Evolutionary conservation across 2,888 invertebrate genomes (phyloP), one percentile per base, ranked within the genome.

Genomic region (Coelopa pilipes): DNA sequence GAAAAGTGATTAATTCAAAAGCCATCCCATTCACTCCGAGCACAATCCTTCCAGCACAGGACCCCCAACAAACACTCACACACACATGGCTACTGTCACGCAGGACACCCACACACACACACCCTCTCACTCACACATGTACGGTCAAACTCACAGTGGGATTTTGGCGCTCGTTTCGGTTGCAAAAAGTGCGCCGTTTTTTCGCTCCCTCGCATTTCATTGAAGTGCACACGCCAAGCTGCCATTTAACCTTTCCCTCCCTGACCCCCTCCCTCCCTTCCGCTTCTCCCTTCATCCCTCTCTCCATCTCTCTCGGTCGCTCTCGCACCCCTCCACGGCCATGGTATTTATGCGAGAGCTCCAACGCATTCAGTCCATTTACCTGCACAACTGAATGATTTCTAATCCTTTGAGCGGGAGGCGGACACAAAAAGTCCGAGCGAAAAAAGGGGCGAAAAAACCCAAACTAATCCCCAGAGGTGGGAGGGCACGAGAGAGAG

Each of bases 311-410:
- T n/a, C n/a, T n/a, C n/a, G n/a, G n/a, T n/a, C n/a, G n/a, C n/a
- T n/a, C n/a, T n/a, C n/a, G n/a, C n/a, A n/a, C n/a, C n/a, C n/a
- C n/a, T 34, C 34, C 34, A 15, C 19, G 68, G 47, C 69, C 45
- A 45, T 45, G 49, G 72, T 17, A 70, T 55, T 49, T 62, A 49
- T 62, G 17, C 66, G 67, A 55, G 50, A 50, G 67, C 55, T 60
- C 17, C 63, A 81, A 82, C 81, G 79, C 82, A 82, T 82, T 80
- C 85, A 84, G 82, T 84, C 84, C 84, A 85, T 85, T 85, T 85
- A 85, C 85, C 84, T 85, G 83, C 80, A 83, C 85, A 85, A 85
- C 80, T 84, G 85, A 85, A 83, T 85, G 84, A 85, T 80, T 85
- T 80, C 82, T 83, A 84, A 84, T 81, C 83, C 80, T 78, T 79